Evolutionary conservation across 2,113 vertebrate species (phyloP).

Genomic region (Osmerus mordax): DNA sequence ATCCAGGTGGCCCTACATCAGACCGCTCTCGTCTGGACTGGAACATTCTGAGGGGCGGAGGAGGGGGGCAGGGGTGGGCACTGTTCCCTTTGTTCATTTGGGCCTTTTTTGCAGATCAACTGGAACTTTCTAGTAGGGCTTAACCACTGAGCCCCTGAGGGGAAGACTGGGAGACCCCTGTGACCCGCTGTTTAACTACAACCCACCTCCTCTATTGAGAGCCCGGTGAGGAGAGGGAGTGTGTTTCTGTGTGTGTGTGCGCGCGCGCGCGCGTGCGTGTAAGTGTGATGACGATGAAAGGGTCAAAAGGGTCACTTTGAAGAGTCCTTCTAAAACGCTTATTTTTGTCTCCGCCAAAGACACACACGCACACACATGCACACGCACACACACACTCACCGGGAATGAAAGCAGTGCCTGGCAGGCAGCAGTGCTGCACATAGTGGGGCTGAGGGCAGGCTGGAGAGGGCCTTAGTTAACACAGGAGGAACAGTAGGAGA

Average conservation of each 20-base stretch:
- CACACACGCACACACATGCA: neutral
- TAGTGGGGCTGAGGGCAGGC: neutral
- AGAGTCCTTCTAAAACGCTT: too few relatives aligned
- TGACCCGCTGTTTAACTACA: conserved; percentile 61
- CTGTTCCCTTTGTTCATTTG: conserved; percentile 53
- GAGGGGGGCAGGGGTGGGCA: conserved; percentile 64
- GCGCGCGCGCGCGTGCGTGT: conserved; percentile 19
- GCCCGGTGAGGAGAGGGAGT: conserved; percentile 38
- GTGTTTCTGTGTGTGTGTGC: conserved; percentile 22
- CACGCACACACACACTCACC: neutral
- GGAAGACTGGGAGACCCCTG: conserved; percentile 55
- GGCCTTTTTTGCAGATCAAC: conserved; percentile 64
- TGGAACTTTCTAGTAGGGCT: conserved; percentile 65
- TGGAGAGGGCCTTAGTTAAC: conserved; percentile 37
- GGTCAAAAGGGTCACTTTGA: conserved; percentile 15
- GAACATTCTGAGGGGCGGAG: conserved; percentile 64
- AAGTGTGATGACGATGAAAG: conserved; percentile 21
- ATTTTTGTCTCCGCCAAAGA: too few relatives aligned
- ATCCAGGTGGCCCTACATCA: conserved; percentile 59
- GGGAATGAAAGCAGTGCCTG: conserved; percentile 33
- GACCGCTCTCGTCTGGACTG: conserved; percentile 47
- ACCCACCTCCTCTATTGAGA: conserved; percentile 57
- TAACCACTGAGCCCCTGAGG: conserved; percentile 57
- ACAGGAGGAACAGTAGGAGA: conserved; percentile 41
- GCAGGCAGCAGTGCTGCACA: conserved; percentile 30